A percentile compares a stretch with the other conserved stretches of the same genome.
Conservation (phyloP, 2,888 invertebrate genomes). For the Hetaerina titia region DNA sequence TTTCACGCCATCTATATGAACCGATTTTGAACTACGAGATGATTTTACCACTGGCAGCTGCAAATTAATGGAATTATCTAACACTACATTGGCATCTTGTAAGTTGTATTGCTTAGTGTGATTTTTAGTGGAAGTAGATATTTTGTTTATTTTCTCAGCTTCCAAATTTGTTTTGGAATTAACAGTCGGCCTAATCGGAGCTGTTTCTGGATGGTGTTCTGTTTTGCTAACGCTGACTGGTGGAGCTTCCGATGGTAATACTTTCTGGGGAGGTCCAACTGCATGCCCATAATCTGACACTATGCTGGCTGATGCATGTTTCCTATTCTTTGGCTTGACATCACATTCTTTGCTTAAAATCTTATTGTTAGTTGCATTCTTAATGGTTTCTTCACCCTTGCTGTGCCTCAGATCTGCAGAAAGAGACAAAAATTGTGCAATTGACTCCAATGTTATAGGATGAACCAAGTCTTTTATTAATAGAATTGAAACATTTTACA, state of each 20-base stretch:
- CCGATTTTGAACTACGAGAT: conserved; percentile 16
- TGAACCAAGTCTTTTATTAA: not conserved
- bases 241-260: not conserved
- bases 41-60: conserved; percentile 9
- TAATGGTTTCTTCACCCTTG: conserved; percentile 13
- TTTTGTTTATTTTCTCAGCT: not conserved
- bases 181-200: not conserved
- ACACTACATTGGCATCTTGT: not conserved
- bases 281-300: conserved; percentile 19
- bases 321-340: conserved; percentile 57
- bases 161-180: conserved; percentile 30
- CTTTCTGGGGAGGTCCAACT: conserved; percentile 58
- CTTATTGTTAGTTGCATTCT: conserved; percentile 5
- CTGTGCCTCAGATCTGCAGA: conserved; percentile 34
- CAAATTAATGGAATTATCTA: not conserved
- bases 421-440: not conserved
- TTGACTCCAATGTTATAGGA: not conserved
- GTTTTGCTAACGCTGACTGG: not conserved
- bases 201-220: not conserved
- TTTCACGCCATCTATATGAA: not conserved
- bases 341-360: not conserved
- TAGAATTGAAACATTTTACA: not conserved
- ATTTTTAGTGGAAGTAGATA: not conserved
- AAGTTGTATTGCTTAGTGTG: conserved; percentile 14
- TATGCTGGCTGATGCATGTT: conserved; percentile 32